phyloP scores from a whole-genome alignment of 2,113 vertebrate species.

The Choloepus hoffmanni region DNA sequence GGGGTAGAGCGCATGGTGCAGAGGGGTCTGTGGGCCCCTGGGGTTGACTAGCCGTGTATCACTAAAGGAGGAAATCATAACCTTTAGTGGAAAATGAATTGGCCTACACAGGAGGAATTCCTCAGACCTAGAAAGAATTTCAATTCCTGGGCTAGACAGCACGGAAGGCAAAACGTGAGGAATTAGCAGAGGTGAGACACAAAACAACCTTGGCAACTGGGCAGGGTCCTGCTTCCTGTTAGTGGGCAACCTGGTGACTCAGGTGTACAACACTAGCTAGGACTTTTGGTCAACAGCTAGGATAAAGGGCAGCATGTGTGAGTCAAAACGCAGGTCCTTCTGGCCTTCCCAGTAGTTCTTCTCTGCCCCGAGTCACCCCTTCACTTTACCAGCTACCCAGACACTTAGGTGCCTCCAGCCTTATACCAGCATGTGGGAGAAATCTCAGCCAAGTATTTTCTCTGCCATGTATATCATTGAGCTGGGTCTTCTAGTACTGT shows the following conservation, averaged over 20 bases:
- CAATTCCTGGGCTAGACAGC: background rate
- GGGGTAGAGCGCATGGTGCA: background rate
- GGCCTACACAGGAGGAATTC: background rate
- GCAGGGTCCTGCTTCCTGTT: background rate
- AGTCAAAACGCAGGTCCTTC: background rate
- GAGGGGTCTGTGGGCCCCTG: background rate
- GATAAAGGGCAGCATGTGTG: background rate
- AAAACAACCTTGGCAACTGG: background rate
- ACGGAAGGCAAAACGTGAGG: background rate
- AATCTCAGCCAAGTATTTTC: background rate
- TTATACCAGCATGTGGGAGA: background rate
- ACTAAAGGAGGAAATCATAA: background rate
- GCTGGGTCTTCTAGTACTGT: background rate
- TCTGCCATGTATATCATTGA: background rate
- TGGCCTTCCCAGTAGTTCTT: background rate
- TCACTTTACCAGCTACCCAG: background rate
- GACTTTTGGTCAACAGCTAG: background rate
- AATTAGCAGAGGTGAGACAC: background rate
- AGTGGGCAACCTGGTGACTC: background rate
- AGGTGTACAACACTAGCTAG: fast-evolving
- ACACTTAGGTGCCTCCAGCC: background rate
- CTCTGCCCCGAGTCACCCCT: background rate
- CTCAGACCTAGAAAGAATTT: background rate
- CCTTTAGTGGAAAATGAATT: background rate
- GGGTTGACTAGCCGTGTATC: background rate